Percentiles rank a stretch among this genome's conserved stretches.
Evolutionary conservation across 1,140 invertebrate genomes (phyloP).

Genomic region (Bombus difficillimus): DNA sequence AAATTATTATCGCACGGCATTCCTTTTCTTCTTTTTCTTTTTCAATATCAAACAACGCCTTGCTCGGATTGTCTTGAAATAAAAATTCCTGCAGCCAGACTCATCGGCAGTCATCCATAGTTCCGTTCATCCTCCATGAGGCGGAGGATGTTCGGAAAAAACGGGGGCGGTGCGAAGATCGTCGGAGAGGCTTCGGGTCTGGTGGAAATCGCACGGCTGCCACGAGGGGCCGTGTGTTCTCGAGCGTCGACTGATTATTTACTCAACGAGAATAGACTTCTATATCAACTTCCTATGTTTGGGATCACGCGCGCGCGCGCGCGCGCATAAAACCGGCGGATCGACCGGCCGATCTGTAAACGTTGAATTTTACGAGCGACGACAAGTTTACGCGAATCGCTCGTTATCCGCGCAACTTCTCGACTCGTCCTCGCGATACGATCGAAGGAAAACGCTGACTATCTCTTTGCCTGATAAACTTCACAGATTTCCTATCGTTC

Average conservation of each 20-base stretch:
- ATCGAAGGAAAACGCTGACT: not conserved
- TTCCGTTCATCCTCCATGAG: not conserved
- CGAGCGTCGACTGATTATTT: conserved; percentile 74
- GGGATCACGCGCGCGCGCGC: conserved; percentile 66
- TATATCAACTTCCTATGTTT: conserved; percentile 81
- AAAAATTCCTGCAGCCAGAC: not conserved
- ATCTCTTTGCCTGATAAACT: not conserved
- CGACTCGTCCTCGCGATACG: not conserved
- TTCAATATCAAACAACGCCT: not conserved
- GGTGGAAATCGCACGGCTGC: conserved; percentile 23
- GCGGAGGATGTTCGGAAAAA: not conserved
- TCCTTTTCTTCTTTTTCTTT: too few species aligned
- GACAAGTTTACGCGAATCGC: conserved; percentile 70
- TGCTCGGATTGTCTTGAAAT: not conserved
- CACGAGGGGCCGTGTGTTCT: conserved; percentile 43
- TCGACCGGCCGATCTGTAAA: conserved; percentile 66
- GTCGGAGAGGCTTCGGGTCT: not conserved
- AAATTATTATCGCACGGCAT: too few species aligned
- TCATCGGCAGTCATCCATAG: not conserved
- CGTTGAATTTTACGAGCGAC: conserved; percentile 65
- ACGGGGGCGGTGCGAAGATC: not conserved
- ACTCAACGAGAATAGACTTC: conserved; percentile 79
- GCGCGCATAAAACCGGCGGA: conserved; percentile 57
- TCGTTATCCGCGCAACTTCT: conserved; percentile 39
- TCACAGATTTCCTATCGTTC: not conserved